phyloP scores from a whole-genome alignment of 2,888 invertebrate genomes.

The Parnassius apollo region DNA sequence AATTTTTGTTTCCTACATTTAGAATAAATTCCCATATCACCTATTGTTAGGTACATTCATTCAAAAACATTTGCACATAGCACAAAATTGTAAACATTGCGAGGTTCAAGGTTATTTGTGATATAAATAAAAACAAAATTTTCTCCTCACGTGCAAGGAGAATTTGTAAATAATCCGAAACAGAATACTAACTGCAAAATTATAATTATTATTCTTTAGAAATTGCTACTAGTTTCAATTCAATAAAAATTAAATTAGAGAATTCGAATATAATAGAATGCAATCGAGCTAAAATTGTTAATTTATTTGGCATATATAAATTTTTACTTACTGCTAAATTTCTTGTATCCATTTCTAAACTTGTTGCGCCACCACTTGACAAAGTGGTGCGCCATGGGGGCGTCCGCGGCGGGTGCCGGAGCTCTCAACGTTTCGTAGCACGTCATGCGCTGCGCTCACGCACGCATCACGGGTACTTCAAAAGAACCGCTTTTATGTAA shows the following conservation, averaged over 20 bases:
- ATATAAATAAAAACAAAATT: conserved; percentile 8
- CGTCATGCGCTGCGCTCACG: conserved; percentile 82
- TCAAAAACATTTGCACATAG: conserved; percentile 3
- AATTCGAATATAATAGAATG: too few species aligned
- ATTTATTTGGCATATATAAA: not conserved
- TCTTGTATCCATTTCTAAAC: conserved; percentile 87
- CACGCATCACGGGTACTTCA: conserved; percentile 79
- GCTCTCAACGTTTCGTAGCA: conserved; percentile 81
- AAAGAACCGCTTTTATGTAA: conserved; percentile 70
- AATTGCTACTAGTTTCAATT: too few species aligned
- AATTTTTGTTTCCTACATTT: too few species aligned
- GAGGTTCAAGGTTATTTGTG: conserved; percentile 22
- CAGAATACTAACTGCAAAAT: too few species aligned
- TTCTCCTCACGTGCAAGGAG: too few species aligned
- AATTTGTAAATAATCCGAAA: too few species aligned
- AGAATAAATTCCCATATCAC: too few species aligned
- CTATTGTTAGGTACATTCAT: conserved; percentile 6
- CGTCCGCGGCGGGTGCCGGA: conserved; percentile 79
- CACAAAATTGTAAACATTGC: conserved; percentile 18
- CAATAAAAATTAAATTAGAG: too few species aligned
- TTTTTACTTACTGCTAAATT: conserved; percentile 83
- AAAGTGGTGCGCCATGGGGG: conserved; percentile 87
- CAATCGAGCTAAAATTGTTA: not conserved
- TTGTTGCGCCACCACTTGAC: conserved; percentile 89
- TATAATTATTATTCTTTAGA: too few species aligned